Conservation (phyloP, 2,888 invertebrate species). For the Macaria liturata region DNA sequence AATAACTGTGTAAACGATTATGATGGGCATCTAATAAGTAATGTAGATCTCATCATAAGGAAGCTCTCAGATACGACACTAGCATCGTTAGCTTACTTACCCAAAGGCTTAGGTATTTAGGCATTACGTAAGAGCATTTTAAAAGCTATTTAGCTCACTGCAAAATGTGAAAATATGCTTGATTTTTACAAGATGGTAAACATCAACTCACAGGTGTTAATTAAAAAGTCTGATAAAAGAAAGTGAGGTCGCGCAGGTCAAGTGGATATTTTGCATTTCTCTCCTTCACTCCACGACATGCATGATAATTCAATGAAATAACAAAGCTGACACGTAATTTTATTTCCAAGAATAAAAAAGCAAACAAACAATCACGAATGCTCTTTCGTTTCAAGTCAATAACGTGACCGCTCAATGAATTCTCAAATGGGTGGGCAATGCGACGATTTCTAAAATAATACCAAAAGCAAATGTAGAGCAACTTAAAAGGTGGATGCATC, state of each 20-base stretch:
- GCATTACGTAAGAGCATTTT: constrained; percentile 1
- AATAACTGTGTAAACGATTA: too few relatives aligned
- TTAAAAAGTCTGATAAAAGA: constrained; percentile 37
- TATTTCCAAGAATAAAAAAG: neutral
- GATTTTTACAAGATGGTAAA: neutral
- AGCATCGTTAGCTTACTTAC: constrained; percentile 7
- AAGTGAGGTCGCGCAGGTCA: constrained; percentile 37
- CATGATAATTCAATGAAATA: constrained; percentile 18
- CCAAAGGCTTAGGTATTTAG: constrained; percentile 3
- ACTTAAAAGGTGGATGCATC: constrained; percentile 31
- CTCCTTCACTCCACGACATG: constrained; percentile 16
- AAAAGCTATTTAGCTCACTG: neutral
- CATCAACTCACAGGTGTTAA: constrained; percentile 33
- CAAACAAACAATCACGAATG: constrained; percentile 4
- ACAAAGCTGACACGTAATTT: constrained; percentile 5
- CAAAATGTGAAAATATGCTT: constrained; percentile 13
- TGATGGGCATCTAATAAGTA: neutral
- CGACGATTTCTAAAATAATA: constrained; percentile 34
- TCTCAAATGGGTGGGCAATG: constrained; percentile 13
- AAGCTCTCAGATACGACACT: constrained; percentile 1
- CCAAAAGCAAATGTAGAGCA: constrained; percentile 33
- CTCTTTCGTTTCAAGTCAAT: constrained; percentile 9
- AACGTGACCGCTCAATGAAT: constrained; percentile 15
- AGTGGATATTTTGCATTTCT: constrained; percentile 27
- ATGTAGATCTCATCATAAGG: constrained; percentile 13